A percentile compares a stretch with the other conserved stretches of the same genome.
Evolutionary conservation across 1,140 invertebrate genomes (phyloP).

Genomic region (Bactericera cockerelli): DNA sequence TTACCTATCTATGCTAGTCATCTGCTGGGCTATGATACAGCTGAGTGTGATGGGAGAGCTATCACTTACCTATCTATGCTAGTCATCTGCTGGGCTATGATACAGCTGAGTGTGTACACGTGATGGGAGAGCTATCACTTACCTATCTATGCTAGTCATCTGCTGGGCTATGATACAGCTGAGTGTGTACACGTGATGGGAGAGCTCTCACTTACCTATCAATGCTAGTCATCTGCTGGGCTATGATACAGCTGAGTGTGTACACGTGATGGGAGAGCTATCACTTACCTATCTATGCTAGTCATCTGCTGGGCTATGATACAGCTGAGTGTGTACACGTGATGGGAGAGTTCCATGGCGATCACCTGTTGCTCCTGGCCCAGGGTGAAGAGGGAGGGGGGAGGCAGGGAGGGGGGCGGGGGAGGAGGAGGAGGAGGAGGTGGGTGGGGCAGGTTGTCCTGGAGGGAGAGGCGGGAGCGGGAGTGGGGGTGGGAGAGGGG

Average conservation of each 20-base stretch:
- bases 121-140: slow-evolving; percentile 49
- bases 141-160: slow-evolving; percentile 68
- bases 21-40: too few species aligned
- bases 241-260: slow-evolving; percentile 64
- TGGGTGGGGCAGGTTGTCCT: background rate
- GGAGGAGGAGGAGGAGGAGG: too few species aligned
- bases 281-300: slow-evolving; percentile 50
- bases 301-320: slow-evolving; percentile 74
- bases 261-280: slow-evolving; percentile 66
- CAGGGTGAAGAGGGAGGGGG: slow-evolving; percentile 30
- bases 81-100: slow-evolving; percentile 70
- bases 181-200: slow-evolving; percentile 65
- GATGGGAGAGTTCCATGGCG: slow-evolving; percentile 58
- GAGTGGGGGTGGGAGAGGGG: too few species aligned
- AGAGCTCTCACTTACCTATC: slow-evolving; percentile 49
- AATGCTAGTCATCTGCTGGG: slow-evolving; percentile 70
- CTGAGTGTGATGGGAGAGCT: too few species aligned
- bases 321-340: slow-evolving; percentile 63
- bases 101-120: slow-evolving; percentile 63
- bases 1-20: too few species aligned
- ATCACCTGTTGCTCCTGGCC: slow-evolving; percentile 48
- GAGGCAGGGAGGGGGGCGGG: slow-evolving; percentile 16
- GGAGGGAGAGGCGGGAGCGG: background rate
- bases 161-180: slow-evolving; percentile 69
- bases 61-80: too few species aligned